Percentiles rank a stretch among this genome's conserved stretches.
Evolutionary conservation across 2,797 vertebrate species (phyloP).

Genomic region (Phrynocephalus forsythii): DNA sequence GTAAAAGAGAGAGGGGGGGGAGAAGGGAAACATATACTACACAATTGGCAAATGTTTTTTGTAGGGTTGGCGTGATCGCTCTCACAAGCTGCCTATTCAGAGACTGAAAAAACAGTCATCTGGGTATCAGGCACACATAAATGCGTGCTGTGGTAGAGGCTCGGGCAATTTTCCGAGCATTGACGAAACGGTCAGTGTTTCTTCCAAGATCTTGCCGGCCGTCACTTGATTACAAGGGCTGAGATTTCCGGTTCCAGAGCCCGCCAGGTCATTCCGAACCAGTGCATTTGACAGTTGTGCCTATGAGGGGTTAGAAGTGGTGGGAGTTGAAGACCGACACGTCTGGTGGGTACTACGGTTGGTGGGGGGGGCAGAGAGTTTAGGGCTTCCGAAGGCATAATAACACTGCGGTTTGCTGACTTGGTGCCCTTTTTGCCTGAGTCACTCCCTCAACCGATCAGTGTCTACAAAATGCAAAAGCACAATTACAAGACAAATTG

Average conservation of each 20-base stretch:
- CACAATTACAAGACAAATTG: too few species aligned
- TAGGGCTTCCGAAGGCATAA: too few species aligned
- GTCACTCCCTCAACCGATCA: too few species aligned
- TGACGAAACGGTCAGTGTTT: neutral
- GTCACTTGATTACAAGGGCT: too few species aligned
- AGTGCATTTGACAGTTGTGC: neutral
- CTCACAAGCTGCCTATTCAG: neutral
- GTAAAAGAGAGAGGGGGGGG: conserved; percentile 63
- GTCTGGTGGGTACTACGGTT: neutral
- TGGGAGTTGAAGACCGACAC: too few species aligned
- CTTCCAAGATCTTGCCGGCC: neutral
- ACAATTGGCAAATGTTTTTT: neutral
- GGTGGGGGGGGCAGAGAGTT: too few species aligned
- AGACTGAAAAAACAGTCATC: neutral
- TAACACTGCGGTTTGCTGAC: too few species aligned
- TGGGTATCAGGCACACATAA: neutral
- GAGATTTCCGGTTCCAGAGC: too few species aligned
- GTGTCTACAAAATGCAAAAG: too few species aligned
- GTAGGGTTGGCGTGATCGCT: neutral
- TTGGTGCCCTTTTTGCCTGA: too few species aligned
- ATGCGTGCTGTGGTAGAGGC: neutral
- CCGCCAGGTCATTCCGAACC: neutral
- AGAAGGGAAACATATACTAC: conserved; percentile 40
- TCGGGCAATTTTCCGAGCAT: neutral
- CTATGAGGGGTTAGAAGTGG: too few species aligned